These are phyloP conservation scores for Polymixis flavicincta DNA, from an alignment of 2,888 invertebrate genomes.

Conservation along the genomic window DNA sequence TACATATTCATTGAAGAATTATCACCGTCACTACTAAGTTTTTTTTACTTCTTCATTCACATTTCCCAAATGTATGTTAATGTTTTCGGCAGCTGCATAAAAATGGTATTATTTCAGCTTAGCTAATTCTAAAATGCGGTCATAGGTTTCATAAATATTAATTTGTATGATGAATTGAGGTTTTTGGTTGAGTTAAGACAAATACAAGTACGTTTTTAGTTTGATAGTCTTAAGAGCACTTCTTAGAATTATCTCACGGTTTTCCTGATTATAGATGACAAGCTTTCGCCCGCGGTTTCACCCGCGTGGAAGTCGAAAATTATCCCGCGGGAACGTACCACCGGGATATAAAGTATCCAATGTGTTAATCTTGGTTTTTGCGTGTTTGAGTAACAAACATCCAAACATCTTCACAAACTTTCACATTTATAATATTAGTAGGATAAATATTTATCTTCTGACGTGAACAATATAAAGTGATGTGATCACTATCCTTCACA, in stretches of 20 bases:
- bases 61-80: constrained; percentile 47
- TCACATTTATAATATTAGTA: no score
- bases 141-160: constrained; percentile 11
- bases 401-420: no score
- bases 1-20: constrained; percentile 48
- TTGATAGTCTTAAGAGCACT: not conserved
- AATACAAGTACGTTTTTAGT: not conserved
- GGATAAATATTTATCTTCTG: no score
- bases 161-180: not conserved
- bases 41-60: constrained; percentile 23
- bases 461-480: no score
- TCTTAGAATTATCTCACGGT: not conserved
- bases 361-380: no score
- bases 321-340: no score
- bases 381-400: no score
- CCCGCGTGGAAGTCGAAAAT: no score
- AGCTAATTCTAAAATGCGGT: not conserved
- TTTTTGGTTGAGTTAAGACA: not conserved
- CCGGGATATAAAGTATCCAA: no score
- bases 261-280: not conserved
- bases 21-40: constrained; percentile 51
- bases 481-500: no score
- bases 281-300: no score
- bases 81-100: constrained; percentile 40
- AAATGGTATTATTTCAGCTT: constrained; percentile 8